Base-by-base conservation (phyloP, 2,113 vertebrate genomes). In the Lipotes vexillifer region DNA sequence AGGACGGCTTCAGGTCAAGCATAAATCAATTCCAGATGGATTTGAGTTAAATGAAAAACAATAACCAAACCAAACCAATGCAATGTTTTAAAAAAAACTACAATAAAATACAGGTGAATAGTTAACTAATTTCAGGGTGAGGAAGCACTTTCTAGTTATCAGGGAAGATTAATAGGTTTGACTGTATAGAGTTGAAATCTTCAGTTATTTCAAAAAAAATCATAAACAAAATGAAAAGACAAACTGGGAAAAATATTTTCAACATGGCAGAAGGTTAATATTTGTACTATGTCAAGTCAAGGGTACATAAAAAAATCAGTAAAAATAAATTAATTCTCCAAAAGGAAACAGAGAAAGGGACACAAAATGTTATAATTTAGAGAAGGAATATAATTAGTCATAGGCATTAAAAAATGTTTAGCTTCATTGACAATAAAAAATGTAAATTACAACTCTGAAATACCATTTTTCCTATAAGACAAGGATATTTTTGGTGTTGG, bases 261-360 rank as follows among this genome's bases (percentile, higher is more conserved):
- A 74, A 75, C 36, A 59, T 3, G 75, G 33, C 20, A 96, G 46
- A 93, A 95, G 36, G 49, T 83, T 94, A 72, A 20, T 89, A 87
- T 96, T 96, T 93, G 93, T 94, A 85, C 38, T 85, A 75, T 77
- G 38, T 82, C 18, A 86, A 71, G 49, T 86, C 25, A 91, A 96
- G 49, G 87, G 20, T 36, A 86, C 68, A 55, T 87, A 78, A 61
- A 75, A 93, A 93, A 78, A n/a, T 44, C 17, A 72, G 52, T 74
- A 83, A 90, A 95, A 96, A 87, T 20, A 81, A 93, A 68, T 52
- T 71, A 94, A 84, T 94, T 94, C 38, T 25, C 49, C 36, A n/a
- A 96, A 96, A 97, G 41, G 31, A 88, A 93, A 94, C 41, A 92
- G 74, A 90, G 61, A 95, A 89, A 95, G 20, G 44, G 31, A 89